A percentile compares a stretch with the other conserved stretches of the same genome.
These are phyloP conservation scores for Psittacula echo DNA, from an alignment of 2,797 vertebrate species.

Conservation along the genomic window DNA sequence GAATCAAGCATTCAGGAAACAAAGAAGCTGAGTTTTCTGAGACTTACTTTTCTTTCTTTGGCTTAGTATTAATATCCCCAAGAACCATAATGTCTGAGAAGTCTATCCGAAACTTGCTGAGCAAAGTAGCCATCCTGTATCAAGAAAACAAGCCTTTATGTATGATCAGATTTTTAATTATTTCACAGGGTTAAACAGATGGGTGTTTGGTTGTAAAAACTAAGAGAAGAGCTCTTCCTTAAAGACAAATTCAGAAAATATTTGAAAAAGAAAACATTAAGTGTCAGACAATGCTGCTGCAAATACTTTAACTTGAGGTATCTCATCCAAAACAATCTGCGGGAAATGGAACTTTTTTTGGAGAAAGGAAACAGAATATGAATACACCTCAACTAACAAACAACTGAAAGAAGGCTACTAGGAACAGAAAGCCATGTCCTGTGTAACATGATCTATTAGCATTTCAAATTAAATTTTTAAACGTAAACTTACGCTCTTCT, in stretches of 20 bases:
- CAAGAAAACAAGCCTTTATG: constrained; percentile 3
- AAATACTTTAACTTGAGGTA: neutral
- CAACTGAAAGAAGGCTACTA: neutral
- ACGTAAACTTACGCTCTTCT: constrained; percentile 90
- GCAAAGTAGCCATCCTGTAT: constrained; percentile 94
- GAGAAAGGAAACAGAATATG: neutral
- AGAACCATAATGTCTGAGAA: constrained; percentile 97
- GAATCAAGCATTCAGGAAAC: neutral
- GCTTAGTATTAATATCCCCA: constrained; percentile 97
- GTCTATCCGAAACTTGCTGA: constrained; percentile 99
- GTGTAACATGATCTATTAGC: neutral
- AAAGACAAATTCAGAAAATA: neutral
- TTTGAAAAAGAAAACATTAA: neutral
- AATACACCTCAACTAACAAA: neutral
- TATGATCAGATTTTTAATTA: neutral
- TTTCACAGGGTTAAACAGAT: neutral
- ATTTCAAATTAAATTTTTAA: neutral
- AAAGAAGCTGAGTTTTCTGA: neutral
- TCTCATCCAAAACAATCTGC: neutral
- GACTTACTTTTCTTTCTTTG: constrained; percentile 95
- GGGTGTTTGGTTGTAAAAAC: neutral
- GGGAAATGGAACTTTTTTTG: neutral
- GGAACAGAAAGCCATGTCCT: neutral
- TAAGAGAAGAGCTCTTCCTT: neutral
- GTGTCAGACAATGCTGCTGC: neutral